Percentiles rank a stretch among this genome's conserved stretches.
Conservation (phyloP, 1,140 invertebrate species). For the Aleiodes sp. region DNA sequence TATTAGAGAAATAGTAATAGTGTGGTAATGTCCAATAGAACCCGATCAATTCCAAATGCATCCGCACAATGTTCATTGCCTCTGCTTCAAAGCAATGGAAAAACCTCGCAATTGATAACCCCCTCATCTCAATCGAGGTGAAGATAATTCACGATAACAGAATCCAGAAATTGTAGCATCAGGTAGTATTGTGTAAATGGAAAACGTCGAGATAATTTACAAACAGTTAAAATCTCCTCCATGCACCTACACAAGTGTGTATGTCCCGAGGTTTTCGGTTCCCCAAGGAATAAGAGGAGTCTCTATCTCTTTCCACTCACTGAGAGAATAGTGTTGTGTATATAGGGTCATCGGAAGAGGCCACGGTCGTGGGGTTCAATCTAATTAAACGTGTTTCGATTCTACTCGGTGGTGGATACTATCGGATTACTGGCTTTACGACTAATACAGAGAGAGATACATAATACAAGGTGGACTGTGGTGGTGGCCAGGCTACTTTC, state of each 20-base stretch:
- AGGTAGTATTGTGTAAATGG: conserved; percentile 4
- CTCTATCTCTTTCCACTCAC: neutral
- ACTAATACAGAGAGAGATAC: neutral
- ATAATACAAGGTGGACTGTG: neutral
- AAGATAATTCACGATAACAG: neutral
- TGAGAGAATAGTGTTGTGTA: neutral
- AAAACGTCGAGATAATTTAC: conserved; percentile 31
- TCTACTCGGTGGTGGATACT: conserved; percentile 34
- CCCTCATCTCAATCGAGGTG: no score
- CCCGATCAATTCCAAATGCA: no score
- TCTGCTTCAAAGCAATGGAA: no score
- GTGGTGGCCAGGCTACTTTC: conserved; percentile 21
- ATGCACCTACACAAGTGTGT: neutral
- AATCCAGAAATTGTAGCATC: neutral
- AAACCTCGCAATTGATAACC: no score
- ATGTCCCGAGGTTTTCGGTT: neutral
- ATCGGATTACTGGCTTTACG: conserved; percentile 32
- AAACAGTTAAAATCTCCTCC: neutral
- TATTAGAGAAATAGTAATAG: no score
- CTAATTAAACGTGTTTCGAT: conserved; percentile 38
- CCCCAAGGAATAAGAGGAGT: neutral
- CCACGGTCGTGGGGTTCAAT: conserved; percentile 37
- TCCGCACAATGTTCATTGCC: no score
- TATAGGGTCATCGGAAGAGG: conserved; percentile 31
- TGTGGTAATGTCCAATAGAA: no score